A percentile compares a stretch with the other conserved stretches of the same genome.
Conservation (phyloP, 2,797 vertebrate species). For the Pangasius sanitwongsei region DNA sequence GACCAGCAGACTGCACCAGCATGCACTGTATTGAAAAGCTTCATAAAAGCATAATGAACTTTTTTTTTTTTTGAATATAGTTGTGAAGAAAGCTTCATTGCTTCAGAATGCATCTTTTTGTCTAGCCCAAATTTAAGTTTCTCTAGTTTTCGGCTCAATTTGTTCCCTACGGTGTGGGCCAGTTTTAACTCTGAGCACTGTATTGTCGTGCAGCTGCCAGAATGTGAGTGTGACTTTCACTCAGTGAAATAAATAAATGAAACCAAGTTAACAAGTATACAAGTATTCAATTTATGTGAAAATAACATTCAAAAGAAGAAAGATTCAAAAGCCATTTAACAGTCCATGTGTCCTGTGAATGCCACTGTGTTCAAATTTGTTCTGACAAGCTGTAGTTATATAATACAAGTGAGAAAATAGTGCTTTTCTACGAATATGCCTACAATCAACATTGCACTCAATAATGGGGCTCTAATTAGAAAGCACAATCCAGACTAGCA, state of each 20-base stretch:
- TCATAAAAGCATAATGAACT: neutral
- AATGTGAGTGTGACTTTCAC: neutral
- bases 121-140: neutral
- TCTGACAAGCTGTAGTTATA: constrained; percentile 17
- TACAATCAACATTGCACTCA: constrained; percentile 37
- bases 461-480: neutral
- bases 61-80: neutral
- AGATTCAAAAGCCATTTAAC: constrained; percentile 40
- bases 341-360: constrained; percentile 46
- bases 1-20: neutral
- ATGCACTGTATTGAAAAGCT: neutral
- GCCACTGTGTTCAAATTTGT: constrained; percentile 17
- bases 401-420: constrained; percentile 36
- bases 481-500: constrained; percentile 14
- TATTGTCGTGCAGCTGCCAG: neutral
- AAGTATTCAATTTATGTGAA: neutral
- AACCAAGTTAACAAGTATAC: neutral
- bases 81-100: neutral
- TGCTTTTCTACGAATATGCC: constrained; percentile 13
- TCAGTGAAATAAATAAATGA: neutral
- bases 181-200: neutral
- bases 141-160: neutral
- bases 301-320: neutral
- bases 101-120: neutral
- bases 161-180: neutral